Evolutionary conservation across 2,797 vertebrate genomes (phyloP).

Genomic region (Malurus splendens): DNA sequence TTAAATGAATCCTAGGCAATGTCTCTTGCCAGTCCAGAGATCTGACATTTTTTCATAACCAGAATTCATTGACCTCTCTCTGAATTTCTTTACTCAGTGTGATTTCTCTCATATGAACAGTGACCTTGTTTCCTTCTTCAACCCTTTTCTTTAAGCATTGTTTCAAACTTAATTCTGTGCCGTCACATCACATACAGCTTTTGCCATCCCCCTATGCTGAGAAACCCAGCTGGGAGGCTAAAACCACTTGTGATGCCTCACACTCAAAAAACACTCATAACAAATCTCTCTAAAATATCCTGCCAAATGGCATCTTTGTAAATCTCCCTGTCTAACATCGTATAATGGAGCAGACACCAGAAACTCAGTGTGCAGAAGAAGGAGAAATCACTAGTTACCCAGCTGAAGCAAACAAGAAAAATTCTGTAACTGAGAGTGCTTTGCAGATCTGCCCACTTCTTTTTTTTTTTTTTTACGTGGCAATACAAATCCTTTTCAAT

Average conservation of each 20-base stretch:
- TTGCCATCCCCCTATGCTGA: conserved; percentile 22
- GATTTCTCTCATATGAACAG: conserved; percentile 46
- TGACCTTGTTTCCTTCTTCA: conserved; percentile 47
- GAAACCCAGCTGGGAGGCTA: conserved; percentile 51
- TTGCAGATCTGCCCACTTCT: conserved; percentile 7
- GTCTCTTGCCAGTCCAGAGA: background rate
- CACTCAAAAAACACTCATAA: conserved; percentile 49
- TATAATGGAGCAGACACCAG: background rate
- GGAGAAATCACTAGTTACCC: background rate
- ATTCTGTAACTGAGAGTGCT: conserved; percentile 4
- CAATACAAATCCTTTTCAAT: conserved; percentile 18
- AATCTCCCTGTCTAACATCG: background rate
- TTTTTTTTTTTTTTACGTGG: conserved; percentile 1
- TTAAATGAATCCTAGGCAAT: background rate
- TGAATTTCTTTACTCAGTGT: conserved; percentile 48
- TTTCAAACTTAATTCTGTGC: conserved; percentile 39
- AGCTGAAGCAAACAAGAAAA: conserved; percentile 34
- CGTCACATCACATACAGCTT: conserved; percentile 23
- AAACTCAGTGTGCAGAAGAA: background rate
- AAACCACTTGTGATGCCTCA: conserved; percentile 41
- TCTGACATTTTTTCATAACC: background rate
- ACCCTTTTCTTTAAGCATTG: conserved; percentile 30
- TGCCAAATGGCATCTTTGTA: conserved; percentile 47
- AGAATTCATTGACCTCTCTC: conserved; percentile 30
- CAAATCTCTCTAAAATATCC: conserved; percentile 65